Base-by-base conservation (phyloP, 2,888 invertebrate species). In the Cyaniris semiargus region DNA sequence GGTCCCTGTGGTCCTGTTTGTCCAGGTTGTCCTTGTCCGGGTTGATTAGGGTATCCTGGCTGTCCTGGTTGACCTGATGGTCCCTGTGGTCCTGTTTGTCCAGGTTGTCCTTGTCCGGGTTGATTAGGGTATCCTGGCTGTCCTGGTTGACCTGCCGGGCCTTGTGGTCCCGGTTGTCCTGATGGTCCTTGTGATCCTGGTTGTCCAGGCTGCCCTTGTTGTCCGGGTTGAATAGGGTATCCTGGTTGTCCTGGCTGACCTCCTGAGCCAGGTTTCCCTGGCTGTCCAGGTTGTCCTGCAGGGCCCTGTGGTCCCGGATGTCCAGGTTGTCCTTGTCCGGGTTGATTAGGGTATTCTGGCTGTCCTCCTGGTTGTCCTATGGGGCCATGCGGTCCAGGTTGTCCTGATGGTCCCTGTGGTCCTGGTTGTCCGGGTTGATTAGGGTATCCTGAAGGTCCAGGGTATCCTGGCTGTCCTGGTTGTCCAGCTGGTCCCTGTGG, bases 281-380 rank as follows among this genome's bases (percentile, higher is more conserved):
- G 83, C 18, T 56, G 5, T n/a, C 6, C n/a, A 1, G 48, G 48
- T 5, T 48, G 15, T 48, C 15, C 48, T 4, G 15, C 15, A 4
- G 15, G 15, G 3, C 15, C 48, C 18, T 13, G 44, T 44, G 13
- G 8, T 88, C 84, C 90, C 90, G 86, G 82, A 0, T 80, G 38
- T 0, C 81, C 80, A 1, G 53, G 10, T 18, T 13, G 18, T 18
- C 82, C 81, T 48, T 81, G 76, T 27, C 81, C 84, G 8, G 81
- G 83, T 78, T 81, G 76, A 3, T 81, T 81, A 58, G 81, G 80
- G 0, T 81, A n/a, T 1, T 82, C 82, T 8, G 80, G 80, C 1
- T 78, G 18, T n/a, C n/a, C n/a, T 10, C 38, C 38, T 0, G 38
- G 10, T 10, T 38, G 38, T 38, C 38, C 38, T n/a, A n/a, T n/a